Conservation (phyloP, 2,113 vertebrate species). For the Equus przewalskii region DNA sequence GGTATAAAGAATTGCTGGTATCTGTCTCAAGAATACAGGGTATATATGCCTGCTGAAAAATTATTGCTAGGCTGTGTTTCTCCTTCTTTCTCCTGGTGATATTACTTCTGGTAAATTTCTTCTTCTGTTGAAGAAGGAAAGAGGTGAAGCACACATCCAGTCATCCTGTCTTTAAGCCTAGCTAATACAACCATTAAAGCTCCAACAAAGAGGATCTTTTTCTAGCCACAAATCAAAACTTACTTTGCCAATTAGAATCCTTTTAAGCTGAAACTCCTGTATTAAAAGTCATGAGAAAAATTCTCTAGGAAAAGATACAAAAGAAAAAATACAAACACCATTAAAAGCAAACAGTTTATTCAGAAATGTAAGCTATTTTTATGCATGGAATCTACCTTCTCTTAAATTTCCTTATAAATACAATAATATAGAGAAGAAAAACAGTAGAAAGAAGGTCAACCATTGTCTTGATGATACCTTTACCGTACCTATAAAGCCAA, state of each 20-base stretch:
- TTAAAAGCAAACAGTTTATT: background rate
- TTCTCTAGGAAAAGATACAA: background rate
- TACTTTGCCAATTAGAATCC: background rate
- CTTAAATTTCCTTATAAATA: background rate
- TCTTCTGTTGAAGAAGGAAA: background rate
- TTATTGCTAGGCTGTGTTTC: background rate
- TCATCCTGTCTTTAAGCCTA: background rate
- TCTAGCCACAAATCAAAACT: background rate
- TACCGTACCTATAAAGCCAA: too few species aligned
- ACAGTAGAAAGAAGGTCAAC: background rate
- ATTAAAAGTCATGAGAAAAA: background rate
- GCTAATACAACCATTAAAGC: background rate
- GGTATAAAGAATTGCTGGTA: background rate
- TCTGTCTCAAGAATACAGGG: background rate
- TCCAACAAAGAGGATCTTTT: background rate
- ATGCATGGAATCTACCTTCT: background rate
- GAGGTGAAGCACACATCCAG: background rate
- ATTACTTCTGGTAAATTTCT: background rate
- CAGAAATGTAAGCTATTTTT: slow-evolving; percentile 8
- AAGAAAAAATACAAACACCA: background rate
- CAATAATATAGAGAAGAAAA: background rate
- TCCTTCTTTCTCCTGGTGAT: slow-evolving; percentile 14
- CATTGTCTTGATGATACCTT: background rate
- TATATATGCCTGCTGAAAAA: background rate
- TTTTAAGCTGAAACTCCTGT: background rate